phyloP scores from a whole-genome alignment of 2,797 vertebrate genomes.

The Serranus cabrilla region DNA sequence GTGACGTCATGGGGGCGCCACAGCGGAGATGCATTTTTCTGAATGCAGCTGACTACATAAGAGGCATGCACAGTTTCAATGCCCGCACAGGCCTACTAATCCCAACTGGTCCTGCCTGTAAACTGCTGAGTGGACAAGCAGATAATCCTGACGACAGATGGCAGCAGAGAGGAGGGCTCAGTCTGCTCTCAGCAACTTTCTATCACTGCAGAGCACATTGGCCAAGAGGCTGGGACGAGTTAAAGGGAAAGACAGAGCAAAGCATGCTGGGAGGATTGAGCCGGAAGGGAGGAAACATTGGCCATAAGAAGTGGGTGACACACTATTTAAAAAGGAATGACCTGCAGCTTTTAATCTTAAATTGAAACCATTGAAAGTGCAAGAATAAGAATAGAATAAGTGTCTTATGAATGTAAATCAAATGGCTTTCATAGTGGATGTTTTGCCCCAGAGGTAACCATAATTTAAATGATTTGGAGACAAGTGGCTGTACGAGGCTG shows the following conservation, averaged over 20 bases:
- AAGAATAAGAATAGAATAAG: too few relatives aligned
- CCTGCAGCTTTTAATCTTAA: slow-evolving; percentile 15
- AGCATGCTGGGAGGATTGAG: neutral
- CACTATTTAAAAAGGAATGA: slow-evolving; percentile 1
- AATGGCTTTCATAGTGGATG: neutral
- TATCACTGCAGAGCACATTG: slow-evolving; percentile 20
- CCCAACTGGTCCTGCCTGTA: slow-evolving; percentile 7
- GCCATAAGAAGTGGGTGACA: neutral
- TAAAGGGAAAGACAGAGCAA: neutral
- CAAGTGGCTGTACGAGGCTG: neutral
- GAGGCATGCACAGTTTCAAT: neutral
- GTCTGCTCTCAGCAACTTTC: slow-evolving; percentile 1
- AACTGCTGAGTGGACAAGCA: slow-evolving; percentile 54
- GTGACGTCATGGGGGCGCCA: slow-evolving; percentile 1
- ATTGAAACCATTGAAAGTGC: neutral
- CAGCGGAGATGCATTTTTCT: neutral
- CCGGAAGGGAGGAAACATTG: neutral
- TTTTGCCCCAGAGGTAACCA: neutral
- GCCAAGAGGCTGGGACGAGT: neutral
- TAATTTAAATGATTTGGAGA: neutral
- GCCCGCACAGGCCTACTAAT: slow-evolving; percentile 19
- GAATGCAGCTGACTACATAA: neutral
- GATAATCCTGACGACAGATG: slow-evolving; percentile 55
- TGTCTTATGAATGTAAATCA: too few relatives aligned
- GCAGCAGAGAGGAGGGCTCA: slow-evolving; percentile 45